Conservation (phyloP, 2,113 vertebrate species). For the Amphiprion percula region DNA sequence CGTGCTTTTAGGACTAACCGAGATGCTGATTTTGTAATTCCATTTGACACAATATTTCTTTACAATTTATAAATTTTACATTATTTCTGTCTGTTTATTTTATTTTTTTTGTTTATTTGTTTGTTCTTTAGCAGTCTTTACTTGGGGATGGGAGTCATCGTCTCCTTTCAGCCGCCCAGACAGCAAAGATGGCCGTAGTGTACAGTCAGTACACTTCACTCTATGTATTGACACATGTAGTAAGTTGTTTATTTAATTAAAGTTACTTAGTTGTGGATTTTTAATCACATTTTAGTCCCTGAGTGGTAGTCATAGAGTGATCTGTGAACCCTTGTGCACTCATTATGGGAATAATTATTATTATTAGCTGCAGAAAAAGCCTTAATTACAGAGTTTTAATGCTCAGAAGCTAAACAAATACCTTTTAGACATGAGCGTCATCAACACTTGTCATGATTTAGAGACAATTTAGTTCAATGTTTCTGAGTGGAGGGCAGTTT, state of each 20-base stretch:
- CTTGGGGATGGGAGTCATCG: constrained; percentile 86
- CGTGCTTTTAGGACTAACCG: constrained; percentile 84
- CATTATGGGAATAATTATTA: no score
- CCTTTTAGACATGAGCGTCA: no score
- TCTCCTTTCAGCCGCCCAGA: constrained; percentile 90
- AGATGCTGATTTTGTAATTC: constrained; percentile 86
- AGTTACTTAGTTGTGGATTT: no score
- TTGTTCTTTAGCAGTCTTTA: constrained; percentile 77
- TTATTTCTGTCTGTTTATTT: neutral
- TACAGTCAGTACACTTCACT: constrained; percentile 93
- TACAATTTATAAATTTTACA: neutral
- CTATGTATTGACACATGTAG: constrained; percentile 92
- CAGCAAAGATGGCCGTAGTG: constrained; percentile 90
- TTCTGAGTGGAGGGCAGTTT: no score
- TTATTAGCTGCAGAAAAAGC: no score
- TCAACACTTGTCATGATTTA: no score
- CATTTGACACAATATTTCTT: neutral
- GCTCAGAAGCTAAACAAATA: no score
- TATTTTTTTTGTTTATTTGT: neutral
- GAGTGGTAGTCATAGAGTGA: no score
- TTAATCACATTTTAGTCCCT: no score
- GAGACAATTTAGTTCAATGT: no score
- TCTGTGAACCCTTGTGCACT: no score
- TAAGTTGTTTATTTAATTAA: constrained; percentile 68
- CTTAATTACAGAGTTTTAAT: no score